These are phyloP conservation scores for Dissostichus mawsoni DNA, from an alignment of 2,113 vertebrate genomes.

Conservation along the genomic window DNA sequence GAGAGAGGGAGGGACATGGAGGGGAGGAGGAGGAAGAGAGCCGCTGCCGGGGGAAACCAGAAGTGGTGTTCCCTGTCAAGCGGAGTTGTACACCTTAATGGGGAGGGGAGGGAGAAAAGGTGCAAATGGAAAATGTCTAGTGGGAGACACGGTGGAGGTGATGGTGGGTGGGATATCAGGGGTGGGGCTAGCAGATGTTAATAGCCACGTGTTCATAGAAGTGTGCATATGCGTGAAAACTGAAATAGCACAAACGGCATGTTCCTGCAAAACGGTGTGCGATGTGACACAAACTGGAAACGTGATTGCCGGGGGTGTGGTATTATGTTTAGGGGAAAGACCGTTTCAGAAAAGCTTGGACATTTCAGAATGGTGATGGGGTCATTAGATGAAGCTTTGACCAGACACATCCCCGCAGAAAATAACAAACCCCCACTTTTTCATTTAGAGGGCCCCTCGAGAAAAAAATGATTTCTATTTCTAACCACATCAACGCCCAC, in stretches of 20 bases:
- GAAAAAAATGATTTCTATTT: conserved; percentile 8
- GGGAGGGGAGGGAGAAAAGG: conserved; percentile 82
- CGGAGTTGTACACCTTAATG: conserved; percentile 69
- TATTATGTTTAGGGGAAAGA: conserved; percentile 12
- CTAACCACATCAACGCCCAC: neutral
- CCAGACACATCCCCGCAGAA: neutral
- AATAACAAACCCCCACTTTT: neutral
- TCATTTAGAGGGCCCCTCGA: neutral
- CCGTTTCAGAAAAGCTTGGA: conserved; percentile 22
- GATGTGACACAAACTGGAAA: conserved; percentile 7
- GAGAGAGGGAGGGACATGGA: conserved; percentile 28
- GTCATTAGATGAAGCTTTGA: conserved; percentile 11
- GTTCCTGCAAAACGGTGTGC: conserved; percentile 45
- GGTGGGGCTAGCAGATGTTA: conserved; percentile 59
- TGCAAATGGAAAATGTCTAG: conserved; percentile 86
- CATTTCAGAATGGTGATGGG: conserved; percentile 12
- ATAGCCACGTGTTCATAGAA: conserved; percentile 42
- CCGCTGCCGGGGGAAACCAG: conserved; percentile 49
- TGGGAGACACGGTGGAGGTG: conserved; percentile 67
- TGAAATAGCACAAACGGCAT: conserved; percentile 8
- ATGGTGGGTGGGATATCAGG: conserved; percentile 69
- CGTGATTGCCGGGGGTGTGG: neutral
- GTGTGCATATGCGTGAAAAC: conserved; percentile 21
- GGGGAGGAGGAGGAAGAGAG: conserved; percentile 32
- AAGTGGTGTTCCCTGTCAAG: conserved; percentile 81